A percentile compares a stretch with the other conserved stretches of the same genome.
Evolutionary conservation across 2,888 invertebrate species (phyloP).

Genomic region (Hipparchia sbordonii): DNA sequence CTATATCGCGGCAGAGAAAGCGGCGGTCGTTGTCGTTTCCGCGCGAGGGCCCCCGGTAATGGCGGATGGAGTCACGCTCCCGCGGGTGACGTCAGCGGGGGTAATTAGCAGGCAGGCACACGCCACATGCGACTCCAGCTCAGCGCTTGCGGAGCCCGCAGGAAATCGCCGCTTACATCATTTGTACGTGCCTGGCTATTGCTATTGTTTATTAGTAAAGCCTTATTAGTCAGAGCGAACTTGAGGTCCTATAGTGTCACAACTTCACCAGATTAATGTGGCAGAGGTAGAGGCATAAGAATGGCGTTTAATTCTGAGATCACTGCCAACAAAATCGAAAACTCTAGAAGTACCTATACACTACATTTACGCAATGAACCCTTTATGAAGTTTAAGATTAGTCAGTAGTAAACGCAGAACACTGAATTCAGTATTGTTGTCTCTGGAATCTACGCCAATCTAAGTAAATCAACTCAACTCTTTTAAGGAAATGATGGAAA

Average conservation of each 20-base stretch:
- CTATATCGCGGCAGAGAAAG: slow-evolving; percentile 69
- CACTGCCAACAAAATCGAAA: no score
- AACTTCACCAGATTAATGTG: no score
- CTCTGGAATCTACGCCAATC: not conserved
- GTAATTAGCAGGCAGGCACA: slow-evolving; percentile 73
- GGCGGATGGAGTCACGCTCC: slow-evolving; percentile 62
- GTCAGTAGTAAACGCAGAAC: not conserved
- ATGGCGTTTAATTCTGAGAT: no score
- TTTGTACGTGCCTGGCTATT: slow-evolving; percentile 59
- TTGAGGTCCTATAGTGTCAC: slow-evolving; percentile 8
- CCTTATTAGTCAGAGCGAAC: slow-evolving; percentile 26
- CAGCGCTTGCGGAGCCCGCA: slow-evolving; percentile 60
- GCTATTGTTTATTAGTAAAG: slow-evolving; percentile 54
- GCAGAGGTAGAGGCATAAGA: no score
- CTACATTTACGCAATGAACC: no score
- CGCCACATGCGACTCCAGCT: slow-evolving; percentile 58
- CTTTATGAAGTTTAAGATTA: no score
- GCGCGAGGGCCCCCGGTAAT: slow-evolving; percentile 76
- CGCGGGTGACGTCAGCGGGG: slow-evolving; percentile 71
- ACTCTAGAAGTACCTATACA: no score
- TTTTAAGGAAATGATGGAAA: not conserved
- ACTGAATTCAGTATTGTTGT: not conserved
- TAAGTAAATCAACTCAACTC: no score
- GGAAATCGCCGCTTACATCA: slow-evolving; percentile 78
- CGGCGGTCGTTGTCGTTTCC: slow-evolving; percentile 80